Base-by-base conservation (phyloP, 1,140 invertebrate genomes). In the Hyles euphorbiae region DNA sequence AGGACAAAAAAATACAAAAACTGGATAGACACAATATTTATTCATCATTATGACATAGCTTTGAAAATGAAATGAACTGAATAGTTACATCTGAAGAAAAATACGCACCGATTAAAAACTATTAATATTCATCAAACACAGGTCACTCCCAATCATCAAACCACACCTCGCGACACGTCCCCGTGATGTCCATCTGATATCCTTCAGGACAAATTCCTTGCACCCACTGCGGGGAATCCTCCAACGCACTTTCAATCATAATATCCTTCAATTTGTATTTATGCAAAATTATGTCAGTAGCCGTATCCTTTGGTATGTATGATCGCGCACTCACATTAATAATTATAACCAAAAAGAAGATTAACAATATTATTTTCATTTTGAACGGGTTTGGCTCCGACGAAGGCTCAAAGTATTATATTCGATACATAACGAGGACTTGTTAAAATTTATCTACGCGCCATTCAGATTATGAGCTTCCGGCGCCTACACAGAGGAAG, bases 91-190 rank as follows among this genome's bases (percentile, higher is more conserved):
- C n/a, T 22, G 22, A 22, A 22, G 22, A 22, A 22, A 22, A 22
- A 22, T 22, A 22, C n/a, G n/a, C n/a, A n/a, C 22, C 22, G 22
- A 22, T 22, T 22, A 22, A 22, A 22, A 22, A 22, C 22, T 22
- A 22, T 2, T 1, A 1, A 22, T 22, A 22, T 22, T 22, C 22
- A 22, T 22, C 22, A 22, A 22, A 22, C 22, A 22, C 22, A 22
- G 22, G 2, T 22, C 22, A 22, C 22, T 22, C 22, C 22, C 22
- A 60, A 34, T 59, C 59, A 12, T 68, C 63, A 68, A 63, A 76
- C 83, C 83, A 86, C n/a, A 83, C 79, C 61, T 83, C 78, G 32
- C 83, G 70, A 40, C 83, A 86, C 43, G 69, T 56, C 12, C 75
- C 74, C 10, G 55, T 59, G 43, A 71, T 34, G 53, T 83, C 83